phyloP scores from a whole-genome alignment of 2,888 invertebrate genomes.

The Rhagonycha lutea region DNA sequence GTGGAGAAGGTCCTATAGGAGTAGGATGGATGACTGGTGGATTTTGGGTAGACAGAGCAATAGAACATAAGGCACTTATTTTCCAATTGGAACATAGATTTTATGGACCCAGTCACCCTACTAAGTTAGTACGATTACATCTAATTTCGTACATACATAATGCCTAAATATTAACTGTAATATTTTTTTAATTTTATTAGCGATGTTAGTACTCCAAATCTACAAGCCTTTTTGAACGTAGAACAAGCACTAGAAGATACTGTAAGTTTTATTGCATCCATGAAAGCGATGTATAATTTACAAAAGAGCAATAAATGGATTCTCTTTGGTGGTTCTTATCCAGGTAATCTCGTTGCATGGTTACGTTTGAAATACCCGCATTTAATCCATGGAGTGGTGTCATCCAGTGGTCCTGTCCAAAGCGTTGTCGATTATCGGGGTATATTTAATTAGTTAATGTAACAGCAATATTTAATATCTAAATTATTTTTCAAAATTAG shows the following conservation, averaged over 20 bases:
- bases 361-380: neutral
- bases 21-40: slow-evolving; percentile 87
- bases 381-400: neutral
- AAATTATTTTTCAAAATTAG: too few relatives aligned
- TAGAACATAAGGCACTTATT: slow-evolving; percentile 85
- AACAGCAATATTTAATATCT: too few relatives aligned
- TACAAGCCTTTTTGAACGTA: too few relatives aligned
- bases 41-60: too few relatives aligned
- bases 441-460: too few relatives aligned
- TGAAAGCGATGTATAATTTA: too few relatives aligned
- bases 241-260: too few relatives aligned
- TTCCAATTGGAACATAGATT: slow-evolving; percentile 90
- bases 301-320: too few relatives aligned
- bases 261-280: too few relatives aligned
- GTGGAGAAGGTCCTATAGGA: slow-evolving; percentile 87
- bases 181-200: too few relatives aligned
- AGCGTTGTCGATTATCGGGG: neutral
- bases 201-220: too few relatives aligned
- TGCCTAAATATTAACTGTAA: neutral
- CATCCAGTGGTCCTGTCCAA: neutral
- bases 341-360: neutral
- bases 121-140: slow-evolving; percentile 53
- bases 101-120: slow-evolving; percentile 92
- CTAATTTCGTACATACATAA: too few relatives aligned
- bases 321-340: neutral